phyloP scores from a whole-genome alignment of 2,113 vertebrate species.

The Cnemophilus loriae region DNA sequence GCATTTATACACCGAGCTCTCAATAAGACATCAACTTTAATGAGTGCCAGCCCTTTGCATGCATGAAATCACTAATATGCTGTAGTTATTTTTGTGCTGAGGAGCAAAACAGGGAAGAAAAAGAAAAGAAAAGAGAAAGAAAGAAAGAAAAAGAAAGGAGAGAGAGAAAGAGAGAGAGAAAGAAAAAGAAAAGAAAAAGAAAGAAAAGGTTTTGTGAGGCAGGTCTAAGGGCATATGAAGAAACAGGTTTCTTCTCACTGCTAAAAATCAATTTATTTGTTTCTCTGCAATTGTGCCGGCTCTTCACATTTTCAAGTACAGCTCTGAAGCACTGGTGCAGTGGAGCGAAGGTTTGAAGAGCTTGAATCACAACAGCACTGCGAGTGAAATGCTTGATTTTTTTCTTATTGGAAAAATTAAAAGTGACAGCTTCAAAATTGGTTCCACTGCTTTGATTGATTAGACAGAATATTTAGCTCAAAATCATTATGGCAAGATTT shows the following conservation, averaged over 20 bases:
- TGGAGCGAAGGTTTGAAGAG: neutral
- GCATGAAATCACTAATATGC: neutral
- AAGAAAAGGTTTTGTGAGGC: neutral
- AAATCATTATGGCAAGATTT: constrained; percentile 24
- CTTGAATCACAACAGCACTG: neutral
- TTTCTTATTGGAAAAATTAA: constrained; percentile 55
- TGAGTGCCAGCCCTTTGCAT: neutral
- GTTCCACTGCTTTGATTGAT: constrained; percentile 50
- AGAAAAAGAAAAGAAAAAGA: neutral
- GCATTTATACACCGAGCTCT: neutral
- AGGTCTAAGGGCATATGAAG: neutral
- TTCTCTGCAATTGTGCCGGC: neutral
- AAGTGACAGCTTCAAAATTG: constrained; percentile 51
- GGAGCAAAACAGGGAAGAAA: neutral
- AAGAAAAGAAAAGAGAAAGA: too few relatives aligned
- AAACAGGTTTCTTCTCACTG: neutral
- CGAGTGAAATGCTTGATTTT: neutral
- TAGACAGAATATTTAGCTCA: constrained; percentile 39
- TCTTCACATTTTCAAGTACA: neutral
- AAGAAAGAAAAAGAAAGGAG: too few relatives aligned
- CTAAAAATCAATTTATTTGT: constrained; percentile 11
- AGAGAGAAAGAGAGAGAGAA: too few relatives aligned
- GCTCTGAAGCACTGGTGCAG: neutral
- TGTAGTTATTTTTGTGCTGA: neutral
- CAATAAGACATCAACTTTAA: neutral